Percentiles rank a stretch among this genome's conserved stretches.
Conservation (phyloP, 23 tunicate species). For the Styela plicata region DNA sequence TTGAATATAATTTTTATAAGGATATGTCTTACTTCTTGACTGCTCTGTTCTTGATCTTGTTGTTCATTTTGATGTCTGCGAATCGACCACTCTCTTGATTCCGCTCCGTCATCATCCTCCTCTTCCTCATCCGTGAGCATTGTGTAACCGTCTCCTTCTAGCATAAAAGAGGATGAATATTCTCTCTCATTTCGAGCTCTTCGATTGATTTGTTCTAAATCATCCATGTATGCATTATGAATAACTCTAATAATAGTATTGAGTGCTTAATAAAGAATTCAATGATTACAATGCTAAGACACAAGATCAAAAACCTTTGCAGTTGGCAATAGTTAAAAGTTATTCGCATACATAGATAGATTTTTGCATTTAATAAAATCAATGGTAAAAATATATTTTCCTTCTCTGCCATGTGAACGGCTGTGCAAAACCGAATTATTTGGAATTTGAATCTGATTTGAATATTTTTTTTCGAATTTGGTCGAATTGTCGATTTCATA, state of each 20-base stretch:
- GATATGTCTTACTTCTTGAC: background rate
- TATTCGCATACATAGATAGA: no score
- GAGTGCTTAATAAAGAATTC: background rate
- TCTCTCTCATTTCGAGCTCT: constrained; percentile 1
- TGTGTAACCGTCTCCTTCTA: background rate
- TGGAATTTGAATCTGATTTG: no score
- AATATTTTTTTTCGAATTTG: no score
- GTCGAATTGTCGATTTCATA: no score
- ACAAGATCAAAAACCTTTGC: no score
- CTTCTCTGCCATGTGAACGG: no score
- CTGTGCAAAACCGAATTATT: no score
- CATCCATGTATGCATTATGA: background rate
- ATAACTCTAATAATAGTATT: background rate
- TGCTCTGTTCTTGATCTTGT: background rate
- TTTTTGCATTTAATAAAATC: no score
- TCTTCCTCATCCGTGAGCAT: constrained; percentile 2
- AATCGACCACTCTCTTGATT: background rate
- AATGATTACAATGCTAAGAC: no score
- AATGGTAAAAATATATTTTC: no score
- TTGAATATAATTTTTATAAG: no score
- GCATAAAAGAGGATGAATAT: background rate
- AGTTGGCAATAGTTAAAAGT: no score
- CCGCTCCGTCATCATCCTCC: constrained; percentile 8
- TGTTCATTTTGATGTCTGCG: background rate
- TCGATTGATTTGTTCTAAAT: background rate